Evolutionary conservation across 2,113 vertebrate genomes (phyloP), one percentile per base, ranked within the genome.

Genomic region (Siniperca knerii): DNA sequence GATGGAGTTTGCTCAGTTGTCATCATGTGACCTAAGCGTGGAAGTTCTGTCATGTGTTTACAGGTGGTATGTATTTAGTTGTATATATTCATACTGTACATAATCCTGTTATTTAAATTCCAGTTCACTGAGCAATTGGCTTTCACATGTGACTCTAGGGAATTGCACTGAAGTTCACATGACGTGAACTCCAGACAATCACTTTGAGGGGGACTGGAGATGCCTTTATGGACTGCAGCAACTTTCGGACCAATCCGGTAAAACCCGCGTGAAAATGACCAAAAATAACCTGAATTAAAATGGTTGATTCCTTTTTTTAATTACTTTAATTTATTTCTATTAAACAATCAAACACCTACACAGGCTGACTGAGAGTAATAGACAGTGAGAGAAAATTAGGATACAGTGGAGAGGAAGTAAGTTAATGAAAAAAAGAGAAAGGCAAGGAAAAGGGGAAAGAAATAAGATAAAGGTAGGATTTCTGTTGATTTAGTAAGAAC

Each of bases 211-310:
- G 75, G 55, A 58, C 20, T 11, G 3, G 16, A 60, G 40, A 48
- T 12, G 10, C 6, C 4, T 46, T 29, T 61, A 1, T 33, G 55
- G 33, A 62, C 60, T 0, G 2, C 2, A 20, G 33, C 33, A 46
- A 50, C 4, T 52, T 75, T 40, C 0, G 3, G 23, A 12, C 61
- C 0, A 4, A 66, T 20, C 12, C 6, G 8, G 10, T 9, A 68
- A 61, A 6, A 60, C 20, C 4, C 11, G 25, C 25, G n/a, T 29
- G 20, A 52, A 76, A 65, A 20, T 20, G 52, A 52, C 16, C 21
- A 23, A 78, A 55, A 16, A 64, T 44, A 83, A 57, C 9, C 21
- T 44, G 62, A 72, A 80, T 86, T 48, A 60, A 69, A 76, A 77
- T 15, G 5, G 79, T 80, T 37, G 66, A 75, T 58, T 4, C n/a